Base-by-base conservation (phyloP, 2,797 vertebrate species). In the Sphaeramia orbicularis region DNA sequence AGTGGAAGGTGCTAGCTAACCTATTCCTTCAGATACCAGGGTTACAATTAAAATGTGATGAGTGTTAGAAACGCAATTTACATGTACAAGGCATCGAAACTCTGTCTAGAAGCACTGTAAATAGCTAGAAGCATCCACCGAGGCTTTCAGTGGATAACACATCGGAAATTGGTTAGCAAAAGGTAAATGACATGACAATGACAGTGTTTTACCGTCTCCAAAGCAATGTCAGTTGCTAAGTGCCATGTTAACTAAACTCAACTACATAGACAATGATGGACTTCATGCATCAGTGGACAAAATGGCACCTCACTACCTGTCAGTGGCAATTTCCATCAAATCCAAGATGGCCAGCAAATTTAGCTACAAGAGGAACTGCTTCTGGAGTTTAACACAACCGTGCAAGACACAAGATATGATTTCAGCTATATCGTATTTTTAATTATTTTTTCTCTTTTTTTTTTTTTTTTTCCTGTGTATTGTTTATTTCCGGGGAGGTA, bases 231-330 rank as follows among this genome's bases (percentile, higher is more conserved):
- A 76, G 82, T 81, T 56, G 74, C 82, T 89, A 89, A 89, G 87
- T 89, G 91, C 83, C 87, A 70, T 74, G 88, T 91, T 92, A 88
- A 91, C 86, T 81, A 88, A 92, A 88, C 84, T 86, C 84, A 82
- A 71, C 83, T 49, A 73, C 84, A 71, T 74, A 87, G 81, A 89
- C 89, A 89, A 81, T 85, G 88, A 91, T 90, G 88, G 91, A 93
- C 89, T 90, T 93, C 86, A 91, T 66, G 90, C 91, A 67, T 86
- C 89, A 77, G 63, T 72, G 82, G 86, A 77, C 90, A 91, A 88
- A 91, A 91, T 82, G 71, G 85, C 87, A 92, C 90, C 91, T 92
- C 85, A 45, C 85, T 81, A 87, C 90, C 88, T 90, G 93, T 92
- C 92, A 92, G 71, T 78, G 74, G 73, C 74, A 77, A 91, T 94